These are phyloP conservation scores for Drosophila cognata DNA, from an alignment of 2,888 invertebrate species.

Conservation along the genomic window DNA sequence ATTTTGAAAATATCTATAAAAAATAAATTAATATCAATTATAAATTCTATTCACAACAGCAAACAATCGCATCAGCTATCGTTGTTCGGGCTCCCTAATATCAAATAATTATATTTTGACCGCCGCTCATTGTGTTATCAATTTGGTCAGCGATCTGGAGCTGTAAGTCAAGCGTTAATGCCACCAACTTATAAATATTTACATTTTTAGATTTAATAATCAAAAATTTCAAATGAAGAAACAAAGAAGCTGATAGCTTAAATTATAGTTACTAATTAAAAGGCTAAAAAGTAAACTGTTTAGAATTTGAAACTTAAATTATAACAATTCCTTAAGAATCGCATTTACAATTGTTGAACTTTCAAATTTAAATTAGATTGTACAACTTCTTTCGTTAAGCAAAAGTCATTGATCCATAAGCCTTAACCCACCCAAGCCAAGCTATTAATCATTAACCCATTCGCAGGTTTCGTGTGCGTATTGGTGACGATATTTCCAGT, in stretches of 20 bases:
- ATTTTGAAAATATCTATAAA: slow-evolving; percentile 25
- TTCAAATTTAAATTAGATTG: slow-evolving; percentile 1
- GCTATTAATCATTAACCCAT: neutral
- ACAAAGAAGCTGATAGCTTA: neutral
- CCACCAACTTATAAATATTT: neutral
- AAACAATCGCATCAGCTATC: slow-evolving; percentile 79
- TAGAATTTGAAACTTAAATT: neutral
- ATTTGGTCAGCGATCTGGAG: slow-evolving; percentile 85
- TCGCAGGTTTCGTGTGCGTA: slow-evolving; percentile 86
- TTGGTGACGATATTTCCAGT: slow-evolving; percentile 87
- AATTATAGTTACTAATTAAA: neutral
- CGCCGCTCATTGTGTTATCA: slow-evolving; percentile 87
- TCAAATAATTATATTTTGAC: slow-evolving; percentile 86
- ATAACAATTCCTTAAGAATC: neutral
- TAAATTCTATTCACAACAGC: slow-evolving; percentile 55
- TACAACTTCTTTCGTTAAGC: neutral
- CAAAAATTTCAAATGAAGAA: neutral
- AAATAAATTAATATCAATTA: neutral
- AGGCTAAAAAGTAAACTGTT: neutral
- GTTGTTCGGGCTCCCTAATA: slow-evolving; percentile 86
- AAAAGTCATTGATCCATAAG: neutral
- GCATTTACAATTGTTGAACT: neutral
- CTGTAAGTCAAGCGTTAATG: slow-evolving; percentile 79
- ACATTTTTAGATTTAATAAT: neutral
- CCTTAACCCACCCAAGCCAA: neutral